Base-by-base conservation (phyloP, 2,888 invertebrate genomes). In the Amaurobius ferox region DNA sequence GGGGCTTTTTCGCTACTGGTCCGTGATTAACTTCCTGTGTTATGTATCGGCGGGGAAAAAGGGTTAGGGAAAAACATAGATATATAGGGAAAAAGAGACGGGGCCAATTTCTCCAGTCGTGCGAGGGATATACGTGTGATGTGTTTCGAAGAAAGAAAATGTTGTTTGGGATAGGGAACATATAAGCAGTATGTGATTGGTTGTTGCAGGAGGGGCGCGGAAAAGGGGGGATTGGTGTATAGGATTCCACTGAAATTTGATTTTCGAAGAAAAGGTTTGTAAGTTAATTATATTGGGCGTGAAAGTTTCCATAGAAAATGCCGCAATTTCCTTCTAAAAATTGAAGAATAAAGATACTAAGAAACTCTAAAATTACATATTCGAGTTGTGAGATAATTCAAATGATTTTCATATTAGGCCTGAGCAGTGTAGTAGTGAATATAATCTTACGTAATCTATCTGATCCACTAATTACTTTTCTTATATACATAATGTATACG, bases 11-110 rank as follows among this genome's bases (percentile, higher is more conserved):
- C 5, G 35, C 29, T 67, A 39, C 70, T 68, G 26, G 70, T 76
- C 64, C 35, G 71, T 85, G 83, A 85, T 85, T 85, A 85, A 85
- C 83, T 85, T 85, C 83, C 77, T 76, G 81, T 70, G 68, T 28
- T 71, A 76, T 74, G 68, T 71, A 71, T 81, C 61, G 48, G 29
- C 40, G 23, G n/a, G 35, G 67, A 67, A 23, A 44, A 26, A 70
- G 71, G 71, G n/a, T 64, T 26, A 71, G 32, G 35, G 40, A 23
- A n/a, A n/a, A n/a, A n/a, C n/a, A n/a, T n/a, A n/a, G n/a, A n/a
- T n/a, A 44, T 62, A 62, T 28, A 29, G 73, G 13, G 29, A 30
- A 9, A 28, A 26, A 29, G 71, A 23, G 44, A 44, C 23, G 29
- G 67, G 26, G 48, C 67, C 48, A 40, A 48, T 68, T 48, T 55